Percentiles rank a stretch among this genome's conserved stretches.
phyloP scores from a whole-genome alignment of 2,888 invertebrate species.

The Cheilosia soror region DNA sequence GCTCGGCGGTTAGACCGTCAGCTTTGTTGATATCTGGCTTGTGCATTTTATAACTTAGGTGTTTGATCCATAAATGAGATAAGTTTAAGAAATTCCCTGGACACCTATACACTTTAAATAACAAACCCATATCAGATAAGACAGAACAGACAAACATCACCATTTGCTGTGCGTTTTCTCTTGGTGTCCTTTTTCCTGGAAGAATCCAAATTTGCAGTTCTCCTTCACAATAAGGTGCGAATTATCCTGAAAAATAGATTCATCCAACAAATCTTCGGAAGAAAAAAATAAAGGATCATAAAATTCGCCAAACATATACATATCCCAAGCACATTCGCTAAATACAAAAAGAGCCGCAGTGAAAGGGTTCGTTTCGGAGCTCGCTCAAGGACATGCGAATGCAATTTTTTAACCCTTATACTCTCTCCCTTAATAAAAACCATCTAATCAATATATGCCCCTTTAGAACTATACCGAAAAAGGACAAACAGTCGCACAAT shows the following conservation, averaged over 20 bases:
- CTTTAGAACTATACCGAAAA: conserved; percentile 12
- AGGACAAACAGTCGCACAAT: conserved; percentile 19
- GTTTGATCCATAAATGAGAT: no score
- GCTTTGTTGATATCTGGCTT: no score
- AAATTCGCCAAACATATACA: conserved; percentile 45
- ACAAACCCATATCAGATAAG: no score
- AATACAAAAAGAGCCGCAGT: conserved; percentile 11
- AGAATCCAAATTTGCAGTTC: not conserved
- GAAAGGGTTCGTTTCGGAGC: conserved; percentile 29
- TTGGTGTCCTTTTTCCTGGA: not conserved
- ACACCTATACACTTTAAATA: no score
- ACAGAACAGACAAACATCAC: not conserved
- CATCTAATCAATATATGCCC: conserved; percentile 20
- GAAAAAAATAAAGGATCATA: conserved; percentile 9
- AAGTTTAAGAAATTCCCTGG: no score
- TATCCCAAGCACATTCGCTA: no score
- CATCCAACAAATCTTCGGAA: not conserved
- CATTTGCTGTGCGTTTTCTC: not conserved
- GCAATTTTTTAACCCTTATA: conserved; percentile 45
- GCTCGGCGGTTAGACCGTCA: no score
- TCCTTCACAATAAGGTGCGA: conserved; percentile 38
- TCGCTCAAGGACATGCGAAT: conserved; percentile 27
- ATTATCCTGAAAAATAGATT: conserved; percentile 18
- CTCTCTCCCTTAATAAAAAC: conserved; percentile 15
- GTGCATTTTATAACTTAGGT: no score